phyloP scores from a whole-genome alignment of 2,888 invertebrate species.

The Caenorhabditis parvicauda region DNA sequence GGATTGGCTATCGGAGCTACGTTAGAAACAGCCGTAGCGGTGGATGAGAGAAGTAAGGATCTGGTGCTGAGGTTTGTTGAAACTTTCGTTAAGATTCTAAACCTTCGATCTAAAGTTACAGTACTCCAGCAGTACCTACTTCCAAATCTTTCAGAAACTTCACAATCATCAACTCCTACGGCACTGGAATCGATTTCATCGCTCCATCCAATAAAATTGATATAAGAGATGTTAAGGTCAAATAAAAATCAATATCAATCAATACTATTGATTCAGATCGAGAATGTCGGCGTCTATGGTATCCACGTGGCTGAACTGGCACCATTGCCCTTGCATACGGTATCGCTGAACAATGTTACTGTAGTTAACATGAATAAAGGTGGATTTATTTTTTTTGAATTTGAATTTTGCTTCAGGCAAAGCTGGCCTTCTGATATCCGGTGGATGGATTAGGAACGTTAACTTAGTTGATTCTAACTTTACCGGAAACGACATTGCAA shows the following conservation, averaged over 20 bases:
- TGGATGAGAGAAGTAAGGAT: slow-evolving; percentile 32
- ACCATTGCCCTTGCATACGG: slow-evolving; percentile 24
- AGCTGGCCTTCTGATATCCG: slow-evolving; percentile 27
- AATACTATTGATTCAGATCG: slow-evolving; percentile 1
- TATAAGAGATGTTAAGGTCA: slow-evolving; percentile 15
- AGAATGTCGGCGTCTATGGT: slow-evolving; percentile 18
- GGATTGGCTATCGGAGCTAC: slow-evolving; percentile 27
- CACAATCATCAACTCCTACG: slow-evolving; percentile 14
- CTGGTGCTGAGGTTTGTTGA: slow-evolving; percentile 12
- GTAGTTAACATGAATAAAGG: slow-evolving; percentile 26
- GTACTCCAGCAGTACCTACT: background rate
- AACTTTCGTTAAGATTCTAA: no score
- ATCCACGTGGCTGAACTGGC: slow-evolving; percentile 35
- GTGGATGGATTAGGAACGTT: slow-evolving; percentile 30
- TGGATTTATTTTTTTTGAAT: background rate
- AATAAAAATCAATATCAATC: no score
- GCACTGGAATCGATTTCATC: slow-evolving; percentile 33
- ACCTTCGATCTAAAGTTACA: background rate
- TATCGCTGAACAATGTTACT: slow-evolving; percentile 17
- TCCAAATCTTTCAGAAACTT: slow-evolving; percentile 8
- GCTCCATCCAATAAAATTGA: slow-evolving; percentile 29
- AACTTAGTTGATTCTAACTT: slow-evolving; percentile 17
- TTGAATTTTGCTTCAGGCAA: background rate
- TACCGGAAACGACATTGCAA: slow-evolving; percentile 20
- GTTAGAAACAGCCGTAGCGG: slow-evolving; percentile 29